Evolutionary conservation across 2,888 invertebrate genomes (phyloP), one percentile per base, ranked within the genome.

Genomic region (Luperina nickerlii): DNA sequence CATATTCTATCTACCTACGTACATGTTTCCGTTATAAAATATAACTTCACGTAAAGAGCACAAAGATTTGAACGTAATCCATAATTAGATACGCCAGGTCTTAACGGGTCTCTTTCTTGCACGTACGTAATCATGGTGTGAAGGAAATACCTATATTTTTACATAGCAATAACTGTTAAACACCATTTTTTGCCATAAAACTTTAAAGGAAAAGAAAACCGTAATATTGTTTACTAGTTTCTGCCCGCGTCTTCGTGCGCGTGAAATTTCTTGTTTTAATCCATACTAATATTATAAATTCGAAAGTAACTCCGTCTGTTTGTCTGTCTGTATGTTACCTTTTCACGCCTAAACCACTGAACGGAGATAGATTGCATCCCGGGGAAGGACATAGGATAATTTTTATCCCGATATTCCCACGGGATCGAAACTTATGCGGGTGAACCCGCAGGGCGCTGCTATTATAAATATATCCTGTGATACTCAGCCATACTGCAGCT

Each of bases 61-160:
- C 63, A 63, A 5, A 71, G 68, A 62, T 79, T 79, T 63, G 62
- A 77, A 71, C 75, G 75, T 79, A 79, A 85, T 82, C 70, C 66
- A 74, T 83, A 78, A 82, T 85, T 83, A 85, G 85, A 83, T 85
- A 74, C 86, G 85, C 79, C 70, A 85, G 70, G 66, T 83, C 75
- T 74, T 85, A 85, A 85, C 83, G 86, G 85, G 62, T 68, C 60
- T 73, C 32, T 67, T 75, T 75, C 65, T 76, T 68, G 60, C 38
- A 68, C 73, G 48, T 77, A 71, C 2, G 38, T 67, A 60, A 62
- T 65, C 48, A 78, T 75, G 48, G 54, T 63, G 76, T 74, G 54
- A 60, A 75, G 65, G 63, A 70, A 79, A 67, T 24, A 1, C 9
- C 38, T 42, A 45, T 62, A 68, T 32, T 60, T 84, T 79, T 73